phyloP scores from a whole-genome alignment of 2,113 vertebrate genomes.

The Numida meleagris region DNA sequence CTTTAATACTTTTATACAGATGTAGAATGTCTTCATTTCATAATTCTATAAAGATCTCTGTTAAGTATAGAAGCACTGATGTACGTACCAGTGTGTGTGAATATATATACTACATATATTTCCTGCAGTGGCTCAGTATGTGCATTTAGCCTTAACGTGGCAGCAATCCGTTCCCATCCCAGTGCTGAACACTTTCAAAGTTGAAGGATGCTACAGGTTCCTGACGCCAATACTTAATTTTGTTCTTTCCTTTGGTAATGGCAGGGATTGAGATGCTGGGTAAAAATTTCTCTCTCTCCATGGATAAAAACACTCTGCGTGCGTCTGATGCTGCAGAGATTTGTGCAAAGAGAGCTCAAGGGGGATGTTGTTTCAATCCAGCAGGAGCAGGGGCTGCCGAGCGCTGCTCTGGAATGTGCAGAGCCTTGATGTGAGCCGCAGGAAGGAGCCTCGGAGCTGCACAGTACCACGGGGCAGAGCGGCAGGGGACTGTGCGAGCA shows the following conservation, averaged over 20 bases:
- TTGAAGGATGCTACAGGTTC: neutral
- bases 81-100: fast-evolving
- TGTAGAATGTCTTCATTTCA: neutral
- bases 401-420: neutral
- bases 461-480: neutral
- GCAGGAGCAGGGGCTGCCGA: neutral
- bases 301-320: neutral
- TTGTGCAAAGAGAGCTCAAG: neutral
- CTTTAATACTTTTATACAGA: neutral
- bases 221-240: neutral
- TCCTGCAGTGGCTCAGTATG: neutral
- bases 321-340: neutral
- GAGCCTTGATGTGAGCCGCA: neutral
- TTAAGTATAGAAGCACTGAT: neutral
- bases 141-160: neutral
- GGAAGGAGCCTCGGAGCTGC: neutral
- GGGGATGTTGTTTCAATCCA: neutral
- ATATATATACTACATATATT: neutral
- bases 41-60: neutral
- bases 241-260: neutral
- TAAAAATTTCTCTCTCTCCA: neutral
- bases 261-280: neutral
- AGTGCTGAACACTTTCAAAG: neutral
- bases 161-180: neutral
- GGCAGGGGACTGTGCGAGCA: neutral